Evolutionary conservation across 2,113 vertebrate genomes (phyloP), one percentile per base, ranked within the genome.

Genomic region (Scophthalmus maximus): DNA sequence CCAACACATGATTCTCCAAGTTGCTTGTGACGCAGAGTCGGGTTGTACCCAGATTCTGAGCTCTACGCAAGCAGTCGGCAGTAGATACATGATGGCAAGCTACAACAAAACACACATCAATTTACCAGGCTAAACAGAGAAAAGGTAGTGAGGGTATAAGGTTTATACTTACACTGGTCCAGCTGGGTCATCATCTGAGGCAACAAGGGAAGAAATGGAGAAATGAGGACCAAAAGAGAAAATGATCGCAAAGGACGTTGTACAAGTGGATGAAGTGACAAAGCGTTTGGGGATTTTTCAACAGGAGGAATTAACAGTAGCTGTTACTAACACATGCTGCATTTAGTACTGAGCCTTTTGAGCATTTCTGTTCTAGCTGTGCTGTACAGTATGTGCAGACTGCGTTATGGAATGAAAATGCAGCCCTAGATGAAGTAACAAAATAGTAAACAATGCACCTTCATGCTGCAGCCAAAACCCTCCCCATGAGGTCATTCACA

Each of bases 181-280:
- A 88, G 96, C 95, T 96, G 95, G 94, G 92, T 99, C 97, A 81
- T 99, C 98, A 68, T 98, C 98, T 99, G 88, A 79, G 68, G 90
- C 78, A 89, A 63, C 47, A 78, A 78, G 69, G 84, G 57, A 77
- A 85, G 67, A 85, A 63, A 83, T 68, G 76, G 68, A 89, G 11
- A 91, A 87, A 85, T 87, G 60, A 90, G 80, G 67, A 85, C 67
- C 91, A 93, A 88, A 69, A 92, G 88, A 76, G 55, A 67, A 2
- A 32, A 76, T 68, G 78, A 95, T 81, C 90, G 84, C 67, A 72
- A n/a, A 68, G 44, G 22, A 73, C n/a, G 59, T 40, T 56, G 36
- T 27, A 72, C 30, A 81, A 32, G 22, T 12, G 53, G 63, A 80
- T 83, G 63, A 60, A 63, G 18, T 42, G 32, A 55, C 5, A 68